A percentile compares a stretch with the other conserved stretches of the same genome.
Conservation (phyloP, 2,797 vertebrate species). For the Apogon hyalosoma region DNA sequence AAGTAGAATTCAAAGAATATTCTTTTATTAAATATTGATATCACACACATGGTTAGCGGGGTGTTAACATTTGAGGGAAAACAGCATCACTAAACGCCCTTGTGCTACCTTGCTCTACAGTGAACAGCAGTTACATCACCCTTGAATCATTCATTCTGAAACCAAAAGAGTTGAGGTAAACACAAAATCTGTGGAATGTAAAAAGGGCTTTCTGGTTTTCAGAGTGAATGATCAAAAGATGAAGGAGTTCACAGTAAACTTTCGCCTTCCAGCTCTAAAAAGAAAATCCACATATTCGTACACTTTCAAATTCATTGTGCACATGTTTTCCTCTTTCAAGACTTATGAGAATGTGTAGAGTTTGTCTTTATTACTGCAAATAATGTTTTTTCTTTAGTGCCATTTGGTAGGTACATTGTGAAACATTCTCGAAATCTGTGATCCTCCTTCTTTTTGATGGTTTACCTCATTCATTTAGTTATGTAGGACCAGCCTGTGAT, state of each 20-base stretch:
- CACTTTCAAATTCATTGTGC: slow-evolving; percentile 26
- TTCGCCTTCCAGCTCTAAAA: slow-evolving; percentile 12
- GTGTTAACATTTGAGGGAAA: slow-evolving; percentile 57
- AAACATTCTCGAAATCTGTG: slow-evolving; percentile 7
- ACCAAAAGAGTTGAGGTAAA: slow-evolving; percentile 68
- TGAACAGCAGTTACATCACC: slow-evolving; percentile 76
- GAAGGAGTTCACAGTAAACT: slow-evolving; percentile 17
- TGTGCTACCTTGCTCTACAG: slow-evolving; percentile 66
- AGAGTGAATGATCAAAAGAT: slow-evolving; percentile 52
- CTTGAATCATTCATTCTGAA: slow-evolving; percentile 73
- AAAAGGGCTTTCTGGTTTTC: slow-evolving; percentile 41
- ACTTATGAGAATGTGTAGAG: neutral
- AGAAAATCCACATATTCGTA: slow-evolving; percentile 12
- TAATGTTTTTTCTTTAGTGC: neutral
- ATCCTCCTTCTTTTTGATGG: slow-evolving; percentile 5
- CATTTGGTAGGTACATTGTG: neutral
- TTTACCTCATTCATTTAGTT: neutral
- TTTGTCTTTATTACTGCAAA: neutral
- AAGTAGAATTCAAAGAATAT: slow-evolving; percentile 62
- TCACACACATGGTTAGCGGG: slow-evolving; percentile 56
- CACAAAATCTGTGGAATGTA: slow-evolving; percentile 63
- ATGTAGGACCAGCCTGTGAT: neutral
- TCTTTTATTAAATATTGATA: slow-evolving; percentile 71
- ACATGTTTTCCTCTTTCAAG: slow-evolving; percentile 20
- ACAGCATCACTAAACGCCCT: slow-evolving; percentile 55